Percentiles rank a stretch among this genome's conserved stretches.
phyloP scores from a whole-genome alignment of 2,113 vertebrate species.

The Anarrhichthys ocellatus region DNA sequence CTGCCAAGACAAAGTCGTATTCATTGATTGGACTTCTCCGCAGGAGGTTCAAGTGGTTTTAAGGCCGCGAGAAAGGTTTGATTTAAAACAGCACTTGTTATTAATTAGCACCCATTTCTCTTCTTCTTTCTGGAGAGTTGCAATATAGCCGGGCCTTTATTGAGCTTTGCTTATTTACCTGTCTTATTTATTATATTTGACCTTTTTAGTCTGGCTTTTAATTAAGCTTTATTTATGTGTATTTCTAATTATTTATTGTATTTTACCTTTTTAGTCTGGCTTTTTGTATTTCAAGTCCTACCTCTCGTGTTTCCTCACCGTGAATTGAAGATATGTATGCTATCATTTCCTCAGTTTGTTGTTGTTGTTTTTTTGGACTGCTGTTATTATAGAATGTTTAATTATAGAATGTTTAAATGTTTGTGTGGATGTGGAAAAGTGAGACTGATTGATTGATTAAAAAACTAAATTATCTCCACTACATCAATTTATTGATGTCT shows the following conservation, averaged over 20 bases:
- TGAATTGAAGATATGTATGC: background rate
- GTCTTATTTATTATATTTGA: too few species aligned
- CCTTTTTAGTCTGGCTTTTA: too few species aligned
- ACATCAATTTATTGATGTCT: background rate
- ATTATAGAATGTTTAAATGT: background rate
- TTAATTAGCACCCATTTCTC: background rate
- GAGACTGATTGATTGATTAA: background rate
- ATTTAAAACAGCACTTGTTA: background rate
- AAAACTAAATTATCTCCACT: background rate
- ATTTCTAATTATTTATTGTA: background rate
- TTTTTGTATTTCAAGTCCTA: background rate
- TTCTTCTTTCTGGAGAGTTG: too few species aligned
- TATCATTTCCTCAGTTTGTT: background rate
- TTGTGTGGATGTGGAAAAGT: background rate
- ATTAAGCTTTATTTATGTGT: background rate
- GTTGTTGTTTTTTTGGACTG: background rate
- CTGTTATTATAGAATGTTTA: background rate
- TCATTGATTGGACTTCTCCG: background rate
- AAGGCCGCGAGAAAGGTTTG: background rate
- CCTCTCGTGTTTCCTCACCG: background rate
- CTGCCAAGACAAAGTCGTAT: slow-evolving; percentile 12
- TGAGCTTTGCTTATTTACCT: too few species aligned
- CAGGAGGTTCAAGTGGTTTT: background rate
- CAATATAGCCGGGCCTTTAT: too few species aligned
- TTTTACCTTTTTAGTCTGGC: background rate